Evolutionary conservation across 2,888 invertebrate genomes (phyloP), one percentile per base, ranked within the genome.

Genomic region (Schizotus pectinicornis): DNA sequence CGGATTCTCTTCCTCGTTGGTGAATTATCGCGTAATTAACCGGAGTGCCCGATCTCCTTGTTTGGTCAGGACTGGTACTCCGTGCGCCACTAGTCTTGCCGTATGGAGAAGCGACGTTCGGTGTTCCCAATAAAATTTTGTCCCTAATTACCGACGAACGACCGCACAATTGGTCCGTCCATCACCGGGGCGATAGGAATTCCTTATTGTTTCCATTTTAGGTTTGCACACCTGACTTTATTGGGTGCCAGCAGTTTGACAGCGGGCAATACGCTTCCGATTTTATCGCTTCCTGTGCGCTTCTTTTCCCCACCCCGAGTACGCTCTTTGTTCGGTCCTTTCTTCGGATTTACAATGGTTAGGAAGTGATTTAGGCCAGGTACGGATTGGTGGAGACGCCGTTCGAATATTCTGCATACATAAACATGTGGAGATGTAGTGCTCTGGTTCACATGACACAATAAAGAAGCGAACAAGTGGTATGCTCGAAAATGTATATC

Each of bases 81-180:
- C 67, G 71, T 74, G 73, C 74, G 74, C 74, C 73, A 76, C 72
- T 63, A 67, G 72, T 71, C 67, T 73, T 69, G 59, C 69, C 71
- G 66, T 71, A 71, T 64, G 61, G 59, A 65, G 70, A 69, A 68
- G 63, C 59, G 61, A 64, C 67, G 56, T 56, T 32, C 36, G 39
- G 30, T 46, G 51, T 46, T 56, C 38, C 37, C 52, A 57, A 51
- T 57, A 52, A 52, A 57, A 57, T 57, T 57, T 57, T 36, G 32
- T 47, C 47, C 36, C 52, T 51, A 56, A 56, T 50, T 56, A 51
- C 39, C 50, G 12, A 37, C 39, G n/a, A 22, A 9, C 14, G 6
- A 2, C 9, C 31, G 14, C 36, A 42, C 46, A 53, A 58, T 49
- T 53, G 49, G 42, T 37, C n/a, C 48, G 41, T 53, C 53, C 43